These are phyloP conservation scores for Tetropium fuscum DNA, from an alignment of 2,888 invertebrate genomes.

Conservation along the genomic window DNA sequence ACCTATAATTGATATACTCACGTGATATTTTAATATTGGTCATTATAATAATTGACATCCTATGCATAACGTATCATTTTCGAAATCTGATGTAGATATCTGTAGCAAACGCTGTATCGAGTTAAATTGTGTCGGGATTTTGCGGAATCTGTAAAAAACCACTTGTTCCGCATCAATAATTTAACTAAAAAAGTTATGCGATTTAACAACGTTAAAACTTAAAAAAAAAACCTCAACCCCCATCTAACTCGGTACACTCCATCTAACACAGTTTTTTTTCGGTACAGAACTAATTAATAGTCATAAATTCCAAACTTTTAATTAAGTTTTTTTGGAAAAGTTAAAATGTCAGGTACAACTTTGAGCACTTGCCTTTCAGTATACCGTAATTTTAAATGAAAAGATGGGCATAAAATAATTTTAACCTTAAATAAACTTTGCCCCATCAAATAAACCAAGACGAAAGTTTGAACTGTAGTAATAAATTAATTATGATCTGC, in stretches of 20 bases:
- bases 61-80: too few species aligned
- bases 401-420: constrained; percentile 19
- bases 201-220: constrained; percentile 13
- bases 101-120: too few species aligned
- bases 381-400: constrained; percentile 7
- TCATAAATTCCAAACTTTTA: constrained; percentile 28
- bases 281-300: constrained; percentile 32
- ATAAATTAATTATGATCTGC: constrained; percentile 14
- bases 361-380: constrained; percentile 5
- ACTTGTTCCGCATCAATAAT: constrained; percentile 8
- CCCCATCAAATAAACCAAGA: constrained; percentile 1
- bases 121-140: too few species aligned
- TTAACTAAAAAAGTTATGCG: constrained; percentile 10
- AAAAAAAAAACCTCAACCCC: constrained; percentile 11
- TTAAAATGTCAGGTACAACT: constrained; percentile 19
- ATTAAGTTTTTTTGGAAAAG: constrained; percentile 27
- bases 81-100: too few species aligned
- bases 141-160: too few species aligned
- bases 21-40: too few species aligned
- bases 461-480: constrained; percentile 3
- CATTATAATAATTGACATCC: too few species aligned
- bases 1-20: too few species aligned
- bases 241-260: constrained; percentile 15
- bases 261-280: constrained; percentile 23
- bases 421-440: constrained; percentile 5